A percentile compares a stretch with the other conserved stretches of the same genome.
Conservation (phyloP, 2,888 invertebrate genomes). For the Nemotelus nigrinus region DNA sequence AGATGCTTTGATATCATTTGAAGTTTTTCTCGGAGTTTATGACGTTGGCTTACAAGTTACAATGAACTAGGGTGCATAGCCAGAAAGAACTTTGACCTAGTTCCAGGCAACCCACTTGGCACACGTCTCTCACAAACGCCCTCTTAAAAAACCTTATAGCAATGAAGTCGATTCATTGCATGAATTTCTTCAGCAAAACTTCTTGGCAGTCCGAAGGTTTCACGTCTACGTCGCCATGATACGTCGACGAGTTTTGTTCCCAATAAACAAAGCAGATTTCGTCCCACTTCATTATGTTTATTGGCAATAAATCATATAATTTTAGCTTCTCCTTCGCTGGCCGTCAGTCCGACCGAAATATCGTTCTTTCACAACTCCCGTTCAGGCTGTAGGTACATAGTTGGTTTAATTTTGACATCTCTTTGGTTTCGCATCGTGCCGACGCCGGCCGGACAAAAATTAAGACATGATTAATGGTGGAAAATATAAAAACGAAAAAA, state of each 20-base stretch:
- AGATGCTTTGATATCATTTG: no score
- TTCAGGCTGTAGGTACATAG: not conserved
- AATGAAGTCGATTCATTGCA: no score
- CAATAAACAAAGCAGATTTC: slow-evolving; percentile 49
- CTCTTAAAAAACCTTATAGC: no score
- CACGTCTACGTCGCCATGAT: no score
- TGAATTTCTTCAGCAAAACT: no score
- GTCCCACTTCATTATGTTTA: slow-evolving; percentile 50
- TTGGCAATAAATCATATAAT: slow-evolving; percentile 51
- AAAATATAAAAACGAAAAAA: slow-evolving; percentile 45
- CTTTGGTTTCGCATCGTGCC: slow-evolving; percentile 28
- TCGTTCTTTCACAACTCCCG: not conserved
- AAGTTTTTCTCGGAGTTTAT: no score
- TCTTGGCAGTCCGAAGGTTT: no score
- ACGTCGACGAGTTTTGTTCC: not conserved
- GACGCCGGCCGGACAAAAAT: not conserved
- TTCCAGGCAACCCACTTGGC: no score
- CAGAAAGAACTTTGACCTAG: no score
- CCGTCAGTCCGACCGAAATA: slow-evolving; percentile 18
- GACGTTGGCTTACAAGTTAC: no score
- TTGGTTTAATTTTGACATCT: not conserved
- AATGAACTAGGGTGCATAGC: no score
- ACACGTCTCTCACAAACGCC: no score
- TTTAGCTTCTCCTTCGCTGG: slow-evolving; percentile 35
- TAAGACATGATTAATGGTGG: slow-evolving; percentile 48